Conservation (phyloP, 2,888 invertebrate genomes). For the Idaea straminata region DNA sequence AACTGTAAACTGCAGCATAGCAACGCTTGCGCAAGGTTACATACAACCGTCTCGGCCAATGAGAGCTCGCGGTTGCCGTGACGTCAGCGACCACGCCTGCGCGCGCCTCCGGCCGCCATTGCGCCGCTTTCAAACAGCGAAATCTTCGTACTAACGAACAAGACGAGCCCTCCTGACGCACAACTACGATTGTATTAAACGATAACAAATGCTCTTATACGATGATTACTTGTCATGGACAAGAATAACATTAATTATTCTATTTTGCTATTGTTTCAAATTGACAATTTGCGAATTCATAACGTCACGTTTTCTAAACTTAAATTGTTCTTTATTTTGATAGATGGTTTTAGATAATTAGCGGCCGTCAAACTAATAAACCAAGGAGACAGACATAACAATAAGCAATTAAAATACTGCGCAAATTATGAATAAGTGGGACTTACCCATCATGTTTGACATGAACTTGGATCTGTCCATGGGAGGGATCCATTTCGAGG, state of each 20-base stretch:
- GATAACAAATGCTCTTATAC: constrained; percentile 22
- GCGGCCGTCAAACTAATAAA: not conserved
- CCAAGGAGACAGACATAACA: not conserved
- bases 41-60: constrained; percentile 65
- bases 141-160: constrained; percentile 36
- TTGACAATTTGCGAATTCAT: constrained; percentile 29
- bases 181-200: constrained; percentile 16
- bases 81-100: constrained; percentile 79
- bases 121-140: constrained; percentile 54
- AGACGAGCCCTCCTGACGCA: constrained; percentile 41
- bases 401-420: not conserved
- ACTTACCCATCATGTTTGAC: constrained; percentile 93
- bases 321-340: constrained; percentile 8
- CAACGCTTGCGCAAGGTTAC: constrained; percentile 77
- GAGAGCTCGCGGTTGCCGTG: constrained; percentile 47
- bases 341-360: constrained; percentile 3
- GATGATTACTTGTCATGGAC: constrained; percentile 40
- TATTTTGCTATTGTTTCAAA: constrained; percentile 27
- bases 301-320: constrained; percentile 23
- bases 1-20: constrained; percentile 64
- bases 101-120: constrained; percentile 74
- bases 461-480: constrained; percentile 96
- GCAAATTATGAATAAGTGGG: not conserved
- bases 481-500: constrained; percentile 96
- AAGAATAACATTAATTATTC: constrained; percentile 37